Evolutionary conservation across 2,888 invertebrate species (phyloP).

Genomic region (Cephonodes hylas): DNA sequence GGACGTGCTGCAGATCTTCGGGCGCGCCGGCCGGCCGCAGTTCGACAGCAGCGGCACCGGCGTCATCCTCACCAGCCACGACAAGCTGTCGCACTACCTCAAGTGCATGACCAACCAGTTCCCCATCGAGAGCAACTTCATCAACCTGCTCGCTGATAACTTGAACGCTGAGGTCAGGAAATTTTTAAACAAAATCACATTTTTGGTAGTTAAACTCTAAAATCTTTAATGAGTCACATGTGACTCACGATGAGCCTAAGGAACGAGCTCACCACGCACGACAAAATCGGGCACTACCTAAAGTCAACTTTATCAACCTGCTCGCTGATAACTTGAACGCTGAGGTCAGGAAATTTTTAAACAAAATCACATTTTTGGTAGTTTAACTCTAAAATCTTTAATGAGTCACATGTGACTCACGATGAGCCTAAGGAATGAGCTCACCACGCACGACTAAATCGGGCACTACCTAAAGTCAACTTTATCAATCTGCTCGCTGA

Average conservation of each 20-base stretch:
- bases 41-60: slow-evolving; percentile 97
- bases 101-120: slow-evolving; percentile 97
- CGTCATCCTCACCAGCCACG: slow-evolving; percentile 95
- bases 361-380: neutral
- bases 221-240: slow-evolving; percentile 15
- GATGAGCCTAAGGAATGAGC: too few relatives aligned
- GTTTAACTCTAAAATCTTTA: slow-evolving; percentile 8
- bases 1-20: slow-evolving; percentile 99
- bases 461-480: slow-evolving; percentile 95
- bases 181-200: neutral
- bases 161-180: slow-evolving; percentile 97
- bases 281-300: slow-evolving; percentile 95
- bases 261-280: slow-evolving; percentile 96
- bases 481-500: slow-evolving; percentile 95
- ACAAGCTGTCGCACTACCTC: slow-evolving; percentile 95
- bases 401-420: too few relatives aligned
- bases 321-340: slow-evolving; percentile 98
- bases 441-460: slow-evolving; percentile 95
- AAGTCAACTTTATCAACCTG: slow-evolving; percentile 93
- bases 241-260: too few relatives aligned
- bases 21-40: slow-evolving; percentile 98
- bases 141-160: slow-evolving; percentile 95
- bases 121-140: slow-evolving; percentile 99
- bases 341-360: slow-evolving; percentile 84
- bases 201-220: neutral